phyloP scores from a whole-genome alignment of 2,888 invertebrate genomes.

The Tubulanus polymorphus region DNA sequence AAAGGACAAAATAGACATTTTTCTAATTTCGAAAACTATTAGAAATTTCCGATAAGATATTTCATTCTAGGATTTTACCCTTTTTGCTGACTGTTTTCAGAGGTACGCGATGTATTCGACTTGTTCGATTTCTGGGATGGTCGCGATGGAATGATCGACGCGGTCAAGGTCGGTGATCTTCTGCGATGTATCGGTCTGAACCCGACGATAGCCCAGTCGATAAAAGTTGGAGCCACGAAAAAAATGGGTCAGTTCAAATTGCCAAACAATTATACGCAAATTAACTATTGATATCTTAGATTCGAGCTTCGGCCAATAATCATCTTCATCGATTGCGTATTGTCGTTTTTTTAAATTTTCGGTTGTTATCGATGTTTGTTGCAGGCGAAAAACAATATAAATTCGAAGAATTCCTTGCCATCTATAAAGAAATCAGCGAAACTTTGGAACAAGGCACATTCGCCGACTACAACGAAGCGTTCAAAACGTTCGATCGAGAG shows the following conservation, averaged over 20 bases:
- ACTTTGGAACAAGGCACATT: conserved; percentile 97
- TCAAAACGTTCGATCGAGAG: conserved; percentile 98
- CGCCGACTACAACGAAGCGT: conserved; percentile 98
- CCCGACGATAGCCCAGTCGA: conserved; percentile 30
- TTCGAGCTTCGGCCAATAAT: no score
- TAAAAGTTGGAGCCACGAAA: conserved; percentile 36
- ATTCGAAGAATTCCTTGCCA: conserved; percentile 97
- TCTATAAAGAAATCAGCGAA: conserved; percentile 92
- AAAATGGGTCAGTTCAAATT: conserved; percentile 27
- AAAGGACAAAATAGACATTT: no score
- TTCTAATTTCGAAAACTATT: no score
- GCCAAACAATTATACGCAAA: neutral
- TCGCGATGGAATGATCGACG: conserved; percentile 43
- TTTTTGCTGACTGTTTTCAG: no score
- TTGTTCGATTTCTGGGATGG: conserved; percentile 50
- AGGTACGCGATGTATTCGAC: conserved; percentile 43
- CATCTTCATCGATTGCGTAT: no score
- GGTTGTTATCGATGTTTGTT: no score
- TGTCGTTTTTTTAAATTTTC: no score
- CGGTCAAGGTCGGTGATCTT: conserved; percentile 43
- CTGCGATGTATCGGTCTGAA: conserved; percentile 40
- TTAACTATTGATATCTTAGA: no score
- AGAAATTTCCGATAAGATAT: no score
- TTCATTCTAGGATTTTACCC: no score
- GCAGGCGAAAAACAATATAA: conserved; percentile 82